Percentiles rank a stretch among this genome's conserved stretches.
These are phyloP conservation scores for Perdita meconis DNA, from an alignment of 2,888 invertebrate species.

Conservation along the genomic window DNA sequence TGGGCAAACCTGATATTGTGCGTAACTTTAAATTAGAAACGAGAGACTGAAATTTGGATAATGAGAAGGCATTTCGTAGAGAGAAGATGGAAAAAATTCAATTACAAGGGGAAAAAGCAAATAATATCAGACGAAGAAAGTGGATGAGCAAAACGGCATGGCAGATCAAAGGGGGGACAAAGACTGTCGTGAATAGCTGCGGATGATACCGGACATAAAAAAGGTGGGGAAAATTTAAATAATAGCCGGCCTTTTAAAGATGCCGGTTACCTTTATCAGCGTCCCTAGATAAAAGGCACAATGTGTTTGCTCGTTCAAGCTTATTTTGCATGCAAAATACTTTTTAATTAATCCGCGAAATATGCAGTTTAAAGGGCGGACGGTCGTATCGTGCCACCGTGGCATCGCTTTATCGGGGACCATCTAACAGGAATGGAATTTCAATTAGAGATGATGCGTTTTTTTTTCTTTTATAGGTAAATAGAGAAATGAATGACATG, in stretches of 20 bases:
- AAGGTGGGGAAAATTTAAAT: background rate
- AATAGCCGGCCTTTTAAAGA: slow-evolving; percentile 1
- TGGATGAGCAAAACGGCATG: background rate
- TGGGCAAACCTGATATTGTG: too few species aligned
- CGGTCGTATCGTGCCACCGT: background rate
- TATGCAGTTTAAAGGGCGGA: slow-evolving; percentile 44
- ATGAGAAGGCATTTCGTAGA: background rate
- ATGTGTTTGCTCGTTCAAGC: slow-evolving; percentile 38
- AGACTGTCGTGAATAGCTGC: background rate
- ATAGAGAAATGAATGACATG: slow-evolving; percentile 33
- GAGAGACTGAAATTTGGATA: too few species aligned
- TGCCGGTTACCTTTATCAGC: slow-evolving; percentile 38
- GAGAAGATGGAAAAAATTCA: background rate
- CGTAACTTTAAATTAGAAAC: too few species aligned
- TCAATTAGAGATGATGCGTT: slow-evolving; percentile 57
- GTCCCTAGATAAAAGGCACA: slow-evolving; percentile 30
- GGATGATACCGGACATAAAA: background rate
- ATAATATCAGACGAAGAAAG: background rate
- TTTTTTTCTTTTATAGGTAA: slow-evolving; percentile 50
- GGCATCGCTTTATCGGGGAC: slow-evolving; percentile 31
- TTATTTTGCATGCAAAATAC: slow-evolving; percentile 65
- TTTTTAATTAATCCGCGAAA: slow-evolving; percentile 70
- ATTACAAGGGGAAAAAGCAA: background rate
- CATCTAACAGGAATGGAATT: slow-evolving; percentile 66
- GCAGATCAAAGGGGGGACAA: background rate